phyloP scores from a whole-genome alignment of 2,888 invertebrate genomes.

The Lycocerus yunnanus region DNA sequence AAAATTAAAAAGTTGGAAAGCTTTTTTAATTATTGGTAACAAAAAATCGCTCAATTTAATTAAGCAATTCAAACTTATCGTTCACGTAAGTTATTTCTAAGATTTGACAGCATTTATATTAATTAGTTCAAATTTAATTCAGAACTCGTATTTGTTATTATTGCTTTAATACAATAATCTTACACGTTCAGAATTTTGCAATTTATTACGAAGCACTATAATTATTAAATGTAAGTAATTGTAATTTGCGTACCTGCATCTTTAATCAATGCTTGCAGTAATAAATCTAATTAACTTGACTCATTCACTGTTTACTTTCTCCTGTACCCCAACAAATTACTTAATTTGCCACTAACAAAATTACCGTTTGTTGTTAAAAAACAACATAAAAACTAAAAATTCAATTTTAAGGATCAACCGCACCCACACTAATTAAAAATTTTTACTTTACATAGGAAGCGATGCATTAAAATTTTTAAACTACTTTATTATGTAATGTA shows the following conservation, averaged over 20 bases:
- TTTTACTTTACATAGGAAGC: not conserved
- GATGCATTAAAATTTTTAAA: not conserved
- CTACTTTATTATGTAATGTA: not conserved
- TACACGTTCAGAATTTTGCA: not conserved
- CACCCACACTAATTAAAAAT: not conserved
- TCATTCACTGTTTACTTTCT: not conserved
- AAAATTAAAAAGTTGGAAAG: not conserved
- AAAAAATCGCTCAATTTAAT: not conserved
- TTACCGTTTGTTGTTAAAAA: not conserved
- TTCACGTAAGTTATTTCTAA: not conserved
- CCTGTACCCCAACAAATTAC: not conserved
- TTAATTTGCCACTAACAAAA: not conserved
- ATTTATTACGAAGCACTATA: not conserved
- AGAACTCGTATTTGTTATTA: not conserved
- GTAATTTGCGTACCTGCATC: not conserved
- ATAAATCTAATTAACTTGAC: not conserved
- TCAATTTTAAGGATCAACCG: not conserved
- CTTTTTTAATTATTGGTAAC: not conserved
- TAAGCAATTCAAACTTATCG: not conserved
- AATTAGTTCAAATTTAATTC: not conserved
- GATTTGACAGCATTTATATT: not conserved
- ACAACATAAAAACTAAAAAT: not conserved
- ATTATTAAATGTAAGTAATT: not conserved
- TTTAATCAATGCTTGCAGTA: not conserved
- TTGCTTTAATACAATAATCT: not conserved